Evolutionary conservation across 2,113 vertebrate species (phyloP).

Genomic region (Myiagra hebetior): DNA sequence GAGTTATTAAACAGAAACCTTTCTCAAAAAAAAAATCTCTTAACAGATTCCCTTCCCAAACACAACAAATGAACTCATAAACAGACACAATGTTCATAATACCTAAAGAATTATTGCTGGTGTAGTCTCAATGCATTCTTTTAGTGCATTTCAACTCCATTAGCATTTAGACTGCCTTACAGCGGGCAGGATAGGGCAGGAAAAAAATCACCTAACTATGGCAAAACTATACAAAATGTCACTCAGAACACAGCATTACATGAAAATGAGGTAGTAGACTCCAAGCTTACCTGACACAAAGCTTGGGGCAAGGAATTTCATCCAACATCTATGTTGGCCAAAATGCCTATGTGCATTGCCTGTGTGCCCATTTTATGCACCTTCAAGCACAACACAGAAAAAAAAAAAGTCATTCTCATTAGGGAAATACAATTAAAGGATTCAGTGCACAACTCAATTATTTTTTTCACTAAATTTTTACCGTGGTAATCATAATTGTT

Average conservation of each 20-base stretch:
- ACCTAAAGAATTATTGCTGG: conserved; percentile 25
- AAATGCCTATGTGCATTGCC: conserved; percentile 43
- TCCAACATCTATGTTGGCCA: conserved; percentile 64
- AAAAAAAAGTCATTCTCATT: background rate
- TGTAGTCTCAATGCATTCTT: background rate
- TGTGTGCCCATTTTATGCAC: conserved; percentile 64
- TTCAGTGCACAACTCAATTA: background rate
- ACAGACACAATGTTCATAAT: conserved; percentile 13
- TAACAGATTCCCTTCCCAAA: conserved; percentile 31
- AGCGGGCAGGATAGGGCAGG: background rate
- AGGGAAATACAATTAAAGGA: background rate
- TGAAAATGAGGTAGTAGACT: conserved; percentile 13
- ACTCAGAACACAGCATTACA: conserved; percentile 28
- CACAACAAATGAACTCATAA: conserved; percentile 25
- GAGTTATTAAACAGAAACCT: background rate
- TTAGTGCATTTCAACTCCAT: conserved; percentile 24
- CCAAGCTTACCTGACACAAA: conserved; percentile 66
- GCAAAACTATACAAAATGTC: background rate
- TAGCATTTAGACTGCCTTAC: conserved; percentile 62
- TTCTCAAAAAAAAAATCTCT: background rate
- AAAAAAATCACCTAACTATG: conserved; percentile 26
- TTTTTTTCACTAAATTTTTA: background rate
- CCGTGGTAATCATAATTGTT: background rate
- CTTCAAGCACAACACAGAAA: conserved; percentile 38
- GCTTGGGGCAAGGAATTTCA: conserved; percentile 84